Percentiles rank a stretch among this genome's conserved stretches.
Conservation (phyloP, 2,888 invertebrate genomes). For the Onchidella celtica region DNA sequence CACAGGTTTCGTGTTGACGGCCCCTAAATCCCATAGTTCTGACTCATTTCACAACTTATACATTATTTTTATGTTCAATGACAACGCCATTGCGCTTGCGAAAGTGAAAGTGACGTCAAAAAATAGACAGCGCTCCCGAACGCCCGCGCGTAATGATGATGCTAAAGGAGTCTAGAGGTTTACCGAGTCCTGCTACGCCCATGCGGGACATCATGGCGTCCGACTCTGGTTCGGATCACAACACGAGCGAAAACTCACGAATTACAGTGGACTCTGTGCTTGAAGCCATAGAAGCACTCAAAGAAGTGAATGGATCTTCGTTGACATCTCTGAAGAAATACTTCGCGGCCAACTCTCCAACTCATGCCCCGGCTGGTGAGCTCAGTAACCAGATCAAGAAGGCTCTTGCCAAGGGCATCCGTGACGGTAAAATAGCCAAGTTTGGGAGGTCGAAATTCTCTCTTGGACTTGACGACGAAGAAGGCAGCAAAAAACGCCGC, state of each 20-base stretch:
- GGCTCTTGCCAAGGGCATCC: conserved; percentile 11
- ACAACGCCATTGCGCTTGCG: too few relatives aligned
- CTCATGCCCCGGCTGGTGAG: not conserved
- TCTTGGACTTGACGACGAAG: conserved; percentile 15
- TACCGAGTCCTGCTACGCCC: not conserved
- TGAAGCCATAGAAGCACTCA: conserved; percentile 19
- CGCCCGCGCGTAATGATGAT: not conserved
- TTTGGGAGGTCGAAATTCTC: conserved; percentile 1
- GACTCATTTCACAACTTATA: too few relatives aligned
- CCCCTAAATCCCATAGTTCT: too few relatives aligned
- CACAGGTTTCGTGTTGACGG: too few relatives aligned
- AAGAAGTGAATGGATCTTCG: conserved; percentile 8
- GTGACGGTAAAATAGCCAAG: conserved; percentile 21
- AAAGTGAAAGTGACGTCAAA: too few relatives aligned
- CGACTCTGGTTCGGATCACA: conserved; percentile 11
- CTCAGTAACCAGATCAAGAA: conserved; percentile 20
- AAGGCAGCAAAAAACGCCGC: conserved; percentile 2
- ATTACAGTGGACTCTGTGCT: conserved; percentile 20
- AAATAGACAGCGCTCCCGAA: not conserved
- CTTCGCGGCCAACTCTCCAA: conserved; percentile 12
- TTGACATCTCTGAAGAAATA: conserved; percentile 33
- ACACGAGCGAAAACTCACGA: not conserved
- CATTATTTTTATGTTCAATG: too few relatives aligned
- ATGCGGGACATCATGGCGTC: conserved; percentile 37
- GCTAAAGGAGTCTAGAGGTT: not conserved